phyloP scores from a whole-genome alignment of 2,888 invertebrate species.

The Eurytoma adleriae region DNA sequence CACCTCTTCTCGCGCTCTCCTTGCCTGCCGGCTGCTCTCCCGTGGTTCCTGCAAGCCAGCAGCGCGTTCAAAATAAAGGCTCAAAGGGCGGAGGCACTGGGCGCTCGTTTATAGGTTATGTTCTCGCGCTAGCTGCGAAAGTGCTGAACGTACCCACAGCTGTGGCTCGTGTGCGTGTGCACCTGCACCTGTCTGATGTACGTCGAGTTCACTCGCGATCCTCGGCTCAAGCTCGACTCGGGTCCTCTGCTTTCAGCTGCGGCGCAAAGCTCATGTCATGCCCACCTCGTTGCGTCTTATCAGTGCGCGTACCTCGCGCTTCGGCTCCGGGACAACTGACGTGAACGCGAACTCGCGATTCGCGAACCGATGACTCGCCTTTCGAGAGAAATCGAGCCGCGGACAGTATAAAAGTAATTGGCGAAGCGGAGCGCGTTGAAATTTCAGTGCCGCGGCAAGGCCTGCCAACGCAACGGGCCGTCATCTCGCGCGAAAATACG shows the following conservation, averaged over 20 bases:
- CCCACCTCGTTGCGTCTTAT: not conserved
- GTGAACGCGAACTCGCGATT: not conserved
- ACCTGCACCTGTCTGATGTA: not conserved
- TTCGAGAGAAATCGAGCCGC: slow-evolving; percentile 32
- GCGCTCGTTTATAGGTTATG: no score
- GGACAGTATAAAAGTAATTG: not conserved
- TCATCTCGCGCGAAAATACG: no score
- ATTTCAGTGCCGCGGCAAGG: not conserved
- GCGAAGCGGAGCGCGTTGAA: not conserved
- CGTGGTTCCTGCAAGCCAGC: no score
- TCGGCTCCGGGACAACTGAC: not conserved
- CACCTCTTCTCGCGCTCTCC: no score
- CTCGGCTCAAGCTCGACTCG: not conserved
- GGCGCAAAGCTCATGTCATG: slow-evolving; percentile 29
- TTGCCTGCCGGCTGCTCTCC: no score
- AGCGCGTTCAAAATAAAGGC: no score
- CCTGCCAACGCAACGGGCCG: not conserved
- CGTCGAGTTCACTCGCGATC: not conserved
- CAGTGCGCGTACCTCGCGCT: not conserved
- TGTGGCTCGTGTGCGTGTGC: not conserved
- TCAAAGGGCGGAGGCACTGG: no score
- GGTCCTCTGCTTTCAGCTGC: not conserved
- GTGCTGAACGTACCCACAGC: not conserved
- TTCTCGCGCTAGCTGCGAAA: no score
- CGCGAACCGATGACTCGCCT: no score